A percentile compares a stretch with the other conserved stretches of the same genome.
These are phyloP conservation scores for Aphidius colemani DNA, from an alignment of 2,888 invertebrate species.

Conservation along the genomic window DNA sequence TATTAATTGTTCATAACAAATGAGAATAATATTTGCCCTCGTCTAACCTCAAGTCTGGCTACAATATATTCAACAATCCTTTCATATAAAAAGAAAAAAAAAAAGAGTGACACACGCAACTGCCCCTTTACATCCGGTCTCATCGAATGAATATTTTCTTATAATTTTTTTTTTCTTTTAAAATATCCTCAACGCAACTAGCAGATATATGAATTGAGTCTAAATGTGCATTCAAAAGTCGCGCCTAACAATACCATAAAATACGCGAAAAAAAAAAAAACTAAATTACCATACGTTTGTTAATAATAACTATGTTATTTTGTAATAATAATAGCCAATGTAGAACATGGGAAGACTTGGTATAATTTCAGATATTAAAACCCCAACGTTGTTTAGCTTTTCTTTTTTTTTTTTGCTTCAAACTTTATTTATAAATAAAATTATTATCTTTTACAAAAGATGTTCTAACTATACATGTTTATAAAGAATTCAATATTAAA, in stretches of 20 bases:
- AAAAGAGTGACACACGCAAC: conserved; percentile 47
- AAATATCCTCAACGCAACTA: neutral
- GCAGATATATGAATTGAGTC: conserved; percentile 26
- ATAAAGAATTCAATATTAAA: no score
- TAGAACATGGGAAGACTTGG: conserved; percentile 58
- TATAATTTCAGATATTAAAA: conserved; percentile 59
- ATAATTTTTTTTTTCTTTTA: no score
- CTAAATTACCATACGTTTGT: conserved; percentile 44
- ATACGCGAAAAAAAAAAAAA: conserved; percentile 31
- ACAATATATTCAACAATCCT: neutral
- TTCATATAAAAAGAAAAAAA: neutral
- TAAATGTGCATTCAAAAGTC: conserved; percentile 20
- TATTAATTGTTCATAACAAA: no score
- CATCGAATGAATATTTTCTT: conserved; percentile 47
- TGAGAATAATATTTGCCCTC: neutral
- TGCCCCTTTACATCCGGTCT: conserved; percentile 59
- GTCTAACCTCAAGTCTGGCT: conserved; percentile 9
- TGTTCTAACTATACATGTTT: no score
- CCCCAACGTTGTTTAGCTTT: conserved; percentile 28
- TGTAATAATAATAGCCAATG: conserved; percentile 54
- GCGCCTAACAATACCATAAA: conserved; percentile 43
- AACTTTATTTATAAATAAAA: no score
- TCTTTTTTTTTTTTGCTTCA: no score
- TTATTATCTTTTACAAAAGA: no score
- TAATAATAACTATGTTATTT: conserved; percentile 59